Evolutionary conservation across 2,888 invertebrate genomes (phyloP).

Genomic region (Rhyacophila evoluta): DNA sequence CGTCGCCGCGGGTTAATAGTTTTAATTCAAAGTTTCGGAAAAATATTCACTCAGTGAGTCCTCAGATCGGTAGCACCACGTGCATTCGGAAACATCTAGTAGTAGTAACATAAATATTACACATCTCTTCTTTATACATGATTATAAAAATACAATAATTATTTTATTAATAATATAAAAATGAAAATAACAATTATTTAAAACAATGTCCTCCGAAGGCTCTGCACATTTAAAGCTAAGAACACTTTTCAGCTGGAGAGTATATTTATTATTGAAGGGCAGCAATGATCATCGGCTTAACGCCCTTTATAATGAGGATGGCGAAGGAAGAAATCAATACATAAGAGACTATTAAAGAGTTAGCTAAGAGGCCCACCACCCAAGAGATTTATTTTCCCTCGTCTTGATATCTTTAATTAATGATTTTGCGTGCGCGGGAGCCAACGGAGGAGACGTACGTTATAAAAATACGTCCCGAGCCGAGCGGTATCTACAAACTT

Average conservation of each 20-base stretch:
- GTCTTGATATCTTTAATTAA: constrained; percentile 37
- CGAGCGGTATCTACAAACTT: constrained; percentile 53
- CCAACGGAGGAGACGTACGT: constrained; percentile 59
- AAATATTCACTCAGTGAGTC: constrained; percentile 41
- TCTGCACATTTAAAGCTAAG: constrained; percentile 51
- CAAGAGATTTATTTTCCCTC: constrained; percentile 53
- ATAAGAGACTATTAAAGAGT: constrained; percentile 44
- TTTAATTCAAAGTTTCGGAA: constrained; percentile 53
- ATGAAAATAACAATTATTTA: constrained; percentile 39
- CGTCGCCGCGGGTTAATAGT: constrained; percentile 41
- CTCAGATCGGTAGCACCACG: constrained; percentile 47
- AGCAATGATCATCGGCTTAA: background rate
- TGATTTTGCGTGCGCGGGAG: constrained; percentile 52
- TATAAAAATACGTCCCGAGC: constrained; percentile 52
- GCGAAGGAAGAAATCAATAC: constrained; percentile 48
- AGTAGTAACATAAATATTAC: constrained; percentile 54
- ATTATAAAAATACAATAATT: constrained; percentile 41
- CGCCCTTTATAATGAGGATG: constrained; percentile 17
- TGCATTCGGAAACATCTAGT: constrained; percentile 48
- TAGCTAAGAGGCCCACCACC: constrained; percentile 52
- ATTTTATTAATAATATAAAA: constrained; percentile 43
- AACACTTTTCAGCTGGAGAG: constrained; percentile 35
- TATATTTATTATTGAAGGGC: background rate
- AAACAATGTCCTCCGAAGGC: constrained; percentile 54
- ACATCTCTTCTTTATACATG: constrained; percentile 52